These are phyloP conservation scores for Hydrophis major DNA, from an alignment of 2,797 vertebrate genomes.

Conservation along the genomic window DNA sequence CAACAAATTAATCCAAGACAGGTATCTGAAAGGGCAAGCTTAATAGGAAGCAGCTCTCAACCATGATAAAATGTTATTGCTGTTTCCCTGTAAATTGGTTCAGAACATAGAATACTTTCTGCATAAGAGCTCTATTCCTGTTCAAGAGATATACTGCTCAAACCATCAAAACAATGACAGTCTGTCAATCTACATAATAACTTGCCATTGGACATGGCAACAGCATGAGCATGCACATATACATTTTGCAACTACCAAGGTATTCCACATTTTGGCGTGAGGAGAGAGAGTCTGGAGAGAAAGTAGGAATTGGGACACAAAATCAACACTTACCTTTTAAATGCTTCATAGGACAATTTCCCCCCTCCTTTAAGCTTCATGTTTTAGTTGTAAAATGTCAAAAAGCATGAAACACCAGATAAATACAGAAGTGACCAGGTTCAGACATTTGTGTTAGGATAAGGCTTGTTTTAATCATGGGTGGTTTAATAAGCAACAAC, in stretches of 20 bases:
- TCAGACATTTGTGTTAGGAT: neutral
- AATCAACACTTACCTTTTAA: conserved; percentile 60
- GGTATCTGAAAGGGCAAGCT: conserved; percentile 92
- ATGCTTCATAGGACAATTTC: conserved; percentile 52
- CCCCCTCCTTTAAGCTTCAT: neutral
- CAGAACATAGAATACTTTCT: conserved; percentile 84
- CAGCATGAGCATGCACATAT: conserved; percentile 57
- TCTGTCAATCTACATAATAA: conserved; percentile 91
- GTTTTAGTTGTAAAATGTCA: neutral
- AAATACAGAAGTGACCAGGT: neutral
- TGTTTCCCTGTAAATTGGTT: conserved; percentile 92
- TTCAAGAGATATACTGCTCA: conserved; percentile 88
- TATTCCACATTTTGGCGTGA: conserved; percentile 51
- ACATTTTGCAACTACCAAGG: conserved; percentile 74
- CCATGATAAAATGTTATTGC: conserved; percentile 94
- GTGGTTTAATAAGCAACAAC: neutral
- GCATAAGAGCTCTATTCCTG: conserved; percentile 88
- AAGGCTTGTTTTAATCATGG: neutral
- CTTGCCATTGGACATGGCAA: conserved; percentile 77
- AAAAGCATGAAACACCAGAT: neutral
- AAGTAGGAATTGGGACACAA: conserved; percentile 56
- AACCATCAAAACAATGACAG: conserved; percentile 91
- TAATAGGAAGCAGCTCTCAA: conserved; percentile 89
- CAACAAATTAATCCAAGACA: conserved; percentile 90
- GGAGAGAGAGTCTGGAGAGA: conserved; percentile 61